These are phyloP conservation scores for Cheirogaleus major DNA, from an alignment of 2,797 vertebrate species.

Conservation along the genomic window DNA sequence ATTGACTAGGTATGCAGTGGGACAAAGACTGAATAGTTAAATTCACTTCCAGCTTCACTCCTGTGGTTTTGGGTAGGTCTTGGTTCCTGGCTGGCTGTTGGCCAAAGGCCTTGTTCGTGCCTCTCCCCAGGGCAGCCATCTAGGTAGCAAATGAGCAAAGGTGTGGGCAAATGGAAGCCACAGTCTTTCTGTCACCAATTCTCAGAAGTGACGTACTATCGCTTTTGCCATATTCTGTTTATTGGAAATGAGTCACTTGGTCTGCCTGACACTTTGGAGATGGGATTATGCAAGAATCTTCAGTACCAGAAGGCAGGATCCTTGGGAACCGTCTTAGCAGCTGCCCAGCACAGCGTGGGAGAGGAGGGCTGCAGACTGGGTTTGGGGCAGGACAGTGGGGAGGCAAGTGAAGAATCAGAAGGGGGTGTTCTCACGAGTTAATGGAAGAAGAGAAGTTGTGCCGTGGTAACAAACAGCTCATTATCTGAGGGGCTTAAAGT, in stretches of 20 bases:
- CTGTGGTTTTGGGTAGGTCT: background rate
- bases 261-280: background rate
- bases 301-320: background rate
- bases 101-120: background rate
- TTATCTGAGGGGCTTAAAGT: background rate
- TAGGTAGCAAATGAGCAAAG: background rate
- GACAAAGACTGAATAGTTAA: background rate
- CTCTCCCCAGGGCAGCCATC: background rate
- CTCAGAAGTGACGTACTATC: background rate
- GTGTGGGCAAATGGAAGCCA: background rate
- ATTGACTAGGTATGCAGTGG: background rate
- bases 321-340: background rate
- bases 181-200: background rate
- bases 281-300: background rate
- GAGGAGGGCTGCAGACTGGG: background rate
- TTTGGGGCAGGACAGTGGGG: background rate
- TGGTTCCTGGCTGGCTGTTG: background rate
- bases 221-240: background rate
- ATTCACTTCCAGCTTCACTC: background rate
- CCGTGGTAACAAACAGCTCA: background rate
- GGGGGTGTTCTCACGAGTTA: background rate
- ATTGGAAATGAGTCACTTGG: background rate
- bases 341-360: background rate
- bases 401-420: background rate
- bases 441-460: background rate